Base-by-base conservation (phyloP, 2,797 vertebrate species). In the Helicolenus hilgendorfi region DNA sequence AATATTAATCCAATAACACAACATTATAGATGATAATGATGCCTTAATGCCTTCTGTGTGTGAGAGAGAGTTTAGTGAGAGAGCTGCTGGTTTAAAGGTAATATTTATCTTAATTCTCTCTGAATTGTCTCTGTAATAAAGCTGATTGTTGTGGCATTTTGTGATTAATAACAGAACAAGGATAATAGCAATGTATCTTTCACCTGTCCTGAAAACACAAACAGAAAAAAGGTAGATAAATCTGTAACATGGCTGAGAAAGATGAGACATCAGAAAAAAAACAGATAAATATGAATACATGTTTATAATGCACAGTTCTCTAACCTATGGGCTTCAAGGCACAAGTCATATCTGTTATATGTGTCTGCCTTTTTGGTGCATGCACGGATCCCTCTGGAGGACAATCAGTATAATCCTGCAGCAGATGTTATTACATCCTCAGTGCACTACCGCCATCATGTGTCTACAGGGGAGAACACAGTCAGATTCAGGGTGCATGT, bases 401-500 rank as follows among this genome's bases (percentile, higher is more conserved):
- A 65, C 64, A 55, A 1, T 7, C 3, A 5, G 13, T 35, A 6
- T 24, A 49, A 1, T 11, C 20, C 22, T 45, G 68, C 38, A 27
- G 72, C 63, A 67, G 49, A 65, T 2, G 8, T 31, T n/a, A 7
- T 41, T 65, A 67, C 38, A 36, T 72, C 26, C 5, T 38, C 26
- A 29, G 15, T 7, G 22, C 49, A 35, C 5, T 81, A 45, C 60
- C 27, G 86, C 91, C 94, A 70, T 13, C 94, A 7, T 69, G 77
- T 89, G 94, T 81, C 63, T 4, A 70, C 27, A 60, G 4, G 7
- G 36, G 6, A 77, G 14, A 88, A 77, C 15, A 73, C 58, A 33
- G 9, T 20, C 62, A 68, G 0, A 11, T 56, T 27, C 6, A 75
- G 27, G 15, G 11, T 45, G 3, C 11, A 80, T 3, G 24, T 22